phyloP scores from a whole-genome alignment of 2,888 invertebrate genomes.

The Sesamia inferens region DNA sequence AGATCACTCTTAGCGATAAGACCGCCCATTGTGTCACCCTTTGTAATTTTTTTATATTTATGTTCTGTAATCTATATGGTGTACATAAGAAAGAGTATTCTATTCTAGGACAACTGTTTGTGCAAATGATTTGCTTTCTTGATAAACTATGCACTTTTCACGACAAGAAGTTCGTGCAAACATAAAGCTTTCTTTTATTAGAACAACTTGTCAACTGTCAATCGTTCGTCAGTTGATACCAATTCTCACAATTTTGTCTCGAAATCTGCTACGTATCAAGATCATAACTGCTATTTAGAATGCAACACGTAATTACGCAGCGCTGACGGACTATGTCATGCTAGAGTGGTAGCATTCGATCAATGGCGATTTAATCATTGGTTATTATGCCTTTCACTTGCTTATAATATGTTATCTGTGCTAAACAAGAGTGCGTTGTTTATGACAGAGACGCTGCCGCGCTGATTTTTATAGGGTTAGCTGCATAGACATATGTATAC shows the following conservation, averaged over 20 bases:
- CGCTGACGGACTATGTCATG: conserved; percentile 48
- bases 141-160: not conserved
- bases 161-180: not conserved
- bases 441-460: conserved; percentile 4
- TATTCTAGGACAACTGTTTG: not conserved
- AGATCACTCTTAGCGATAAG: too few species aligned
- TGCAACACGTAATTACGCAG: conserved; percentile 44
- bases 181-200: not conserved
- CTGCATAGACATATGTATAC: too few species aligned
- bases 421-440: conserved; percentile 29
- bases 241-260: conserved; percentile 10
- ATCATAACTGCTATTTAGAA: conserved; percentile 21
- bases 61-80: too few species aligned
- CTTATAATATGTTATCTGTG: conserved; percentile 47
- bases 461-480: not conserved
- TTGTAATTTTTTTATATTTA: too few species aligned
- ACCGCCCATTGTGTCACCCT: too few species aligned
- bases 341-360: conserved; percentile 42
- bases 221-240: conserved; percentile 3
- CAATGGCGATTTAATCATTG: conserved; percentile 37
- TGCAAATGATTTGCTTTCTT: not conserved
- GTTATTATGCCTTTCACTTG: conserved; percentile 61
- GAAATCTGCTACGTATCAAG: conserved; percentile 13
- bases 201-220: conserved; percentile 13
- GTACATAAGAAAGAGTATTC: too few species aligned